phyloP scores from a whole-genome alignment of 2,113 vertebrate species.

The Silurus meridionalis region DNA sequence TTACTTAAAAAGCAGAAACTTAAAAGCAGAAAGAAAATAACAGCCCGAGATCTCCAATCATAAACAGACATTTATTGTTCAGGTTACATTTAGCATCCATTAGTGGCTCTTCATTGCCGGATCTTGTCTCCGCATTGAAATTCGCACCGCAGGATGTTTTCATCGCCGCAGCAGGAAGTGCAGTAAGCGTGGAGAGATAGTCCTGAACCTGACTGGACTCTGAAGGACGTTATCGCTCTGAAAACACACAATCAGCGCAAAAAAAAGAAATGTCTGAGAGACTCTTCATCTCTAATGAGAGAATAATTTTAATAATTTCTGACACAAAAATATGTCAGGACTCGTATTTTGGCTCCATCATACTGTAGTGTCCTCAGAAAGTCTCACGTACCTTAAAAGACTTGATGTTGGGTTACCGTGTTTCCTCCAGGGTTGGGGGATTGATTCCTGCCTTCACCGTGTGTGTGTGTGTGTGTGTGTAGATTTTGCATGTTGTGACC shows the following conservation, averaged over 20 bases:
- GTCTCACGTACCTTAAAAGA: neutral
- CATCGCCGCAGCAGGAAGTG: neutral
- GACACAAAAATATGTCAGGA: neutral
- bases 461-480: too few relatives aligned
- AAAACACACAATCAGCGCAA: neutral
- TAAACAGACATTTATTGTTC: neutral
- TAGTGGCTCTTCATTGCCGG: neutral
- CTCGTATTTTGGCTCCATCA: neutral
- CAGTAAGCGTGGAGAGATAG: neutral
- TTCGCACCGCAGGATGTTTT: conserved; percentile 13
- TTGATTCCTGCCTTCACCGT: too few relatives aligned
- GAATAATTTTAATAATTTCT: too few relatives aligned
- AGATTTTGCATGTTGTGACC: too few relatives aligned
- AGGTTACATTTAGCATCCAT: neutral
- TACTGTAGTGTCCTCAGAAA: neutral
- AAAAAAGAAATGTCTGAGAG: neutral
- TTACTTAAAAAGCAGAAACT: too few relatives aligned
- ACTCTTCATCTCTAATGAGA: too few relatives aligned
- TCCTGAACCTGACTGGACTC: neutral
- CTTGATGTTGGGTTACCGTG: too few relatives aligned
- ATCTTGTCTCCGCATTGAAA: neutral
- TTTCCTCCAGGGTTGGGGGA: too few relatives aligned
- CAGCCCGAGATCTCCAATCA: neutral
- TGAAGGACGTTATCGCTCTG: conserved; percentile 1
- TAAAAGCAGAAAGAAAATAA: too few relatives aligned